These are phyloP conservation scores for Galleria mellonella DNA, from an alignment of 1,140 invertebrate species.

Conservation along the genomic window DNA sequence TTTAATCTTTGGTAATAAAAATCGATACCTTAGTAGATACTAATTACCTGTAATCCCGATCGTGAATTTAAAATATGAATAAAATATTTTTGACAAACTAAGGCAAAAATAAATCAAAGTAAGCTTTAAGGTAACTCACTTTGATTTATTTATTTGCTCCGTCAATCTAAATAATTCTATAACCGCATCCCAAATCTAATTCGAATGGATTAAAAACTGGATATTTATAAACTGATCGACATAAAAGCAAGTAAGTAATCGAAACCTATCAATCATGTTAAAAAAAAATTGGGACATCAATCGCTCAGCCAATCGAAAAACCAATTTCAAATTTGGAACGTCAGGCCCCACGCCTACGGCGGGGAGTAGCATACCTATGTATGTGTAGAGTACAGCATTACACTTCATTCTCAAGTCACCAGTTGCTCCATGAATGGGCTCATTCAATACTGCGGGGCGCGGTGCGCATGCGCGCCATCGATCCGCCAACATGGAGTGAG, in stretches of 20 bases:
- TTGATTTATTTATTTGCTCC: no score
- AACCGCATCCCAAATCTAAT: no score
- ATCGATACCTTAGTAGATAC: no score
- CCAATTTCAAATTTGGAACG: constrained; percentile 26
- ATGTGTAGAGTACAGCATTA: constrained; percentile 14
- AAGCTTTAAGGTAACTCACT: no score
- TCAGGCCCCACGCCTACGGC: constrained; percentile 16
- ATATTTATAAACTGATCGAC: no score
- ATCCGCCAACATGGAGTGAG: constrained; percentile 20
- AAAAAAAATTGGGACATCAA: constrained; percentile 5
- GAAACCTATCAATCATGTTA: constrained; percentile 7
- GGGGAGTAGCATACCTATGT: constrained; percentile 9
- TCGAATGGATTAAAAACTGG: no score
- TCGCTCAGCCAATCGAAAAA: constrained; percentile 16
- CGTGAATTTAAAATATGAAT: no score
- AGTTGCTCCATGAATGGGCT: constrained; percentile 66
- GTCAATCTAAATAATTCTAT: no score
- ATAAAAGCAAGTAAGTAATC: neutral
- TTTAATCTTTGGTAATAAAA: no score
- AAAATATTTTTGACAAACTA: no score
- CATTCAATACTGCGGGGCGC: constrained; percentile 54
- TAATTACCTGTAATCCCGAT: no score
- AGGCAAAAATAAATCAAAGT: no score
- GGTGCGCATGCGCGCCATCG: constrained; percentile 52
- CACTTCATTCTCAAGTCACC: constrained; percentile 57